Conservation (phyloP, 2,113 vertebrate genomes). For the human region DNA sequence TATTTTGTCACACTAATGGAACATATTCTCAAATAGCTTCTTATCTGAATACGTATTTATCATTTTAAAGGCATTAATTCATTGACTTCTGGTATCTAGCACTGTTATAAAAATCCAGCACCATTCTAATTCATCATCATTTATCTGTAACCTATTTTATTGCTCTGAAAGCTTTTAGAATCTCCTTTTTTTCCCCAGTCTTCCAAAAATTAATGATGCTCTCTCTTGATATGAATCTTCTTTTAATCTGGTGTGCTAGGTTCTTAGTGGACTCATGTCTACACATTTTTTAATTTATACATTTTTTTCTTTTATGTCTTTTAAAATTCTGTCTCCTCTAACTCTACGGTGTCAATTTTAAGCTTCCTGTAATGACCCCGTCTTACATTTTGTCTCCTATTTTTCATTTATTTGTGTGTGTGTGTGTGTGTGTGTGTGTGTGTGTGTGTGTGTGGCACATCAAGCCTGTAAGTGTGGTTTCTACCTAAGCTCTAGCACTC, state of each 20-base stretch:
- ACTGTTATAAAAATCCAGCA: background rate
- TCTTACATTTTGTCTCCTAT: background rate
- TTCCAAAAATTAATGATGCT: conserved; percentile 20
- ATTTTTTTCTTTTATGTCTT: background rate
- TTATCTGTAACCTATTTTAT: background rate
- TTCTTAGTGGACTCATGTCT: background rate
- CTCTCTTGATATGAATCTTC: background rate
- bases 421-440: background rate
- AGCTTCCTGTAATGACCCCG: background rate
- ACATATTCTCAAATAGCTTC: background rate
- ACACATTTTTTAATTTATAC: background rate
- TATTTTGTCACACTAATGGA: background rate
- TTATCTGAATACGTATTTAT: background rate
- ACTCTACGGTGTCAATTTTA: background rate
- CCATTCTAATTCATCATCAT: background rate
- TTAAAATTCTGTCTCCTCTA: background rate
- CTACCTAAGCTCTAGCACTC: background rate
- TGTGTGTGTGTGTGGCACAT: background rate
- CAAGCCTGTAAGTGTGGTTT: background rate
- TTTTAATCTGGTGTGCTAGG: background rate
- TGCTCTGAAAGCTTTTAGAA: background rate
- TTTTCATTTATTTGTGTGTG: background rate
- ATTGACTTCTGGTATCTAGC: background rate
- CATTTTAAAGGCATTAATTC: background rate
- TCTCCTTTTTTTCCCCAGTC: background rate